Percentiles rank a stretch among this genome's conserved stretches.
These are phyloP conservation scores for Centruroides sculpturatus DNA, from an alignment of 1,140 invertebrate genomes.

Conservation along the genomic window DNA sequence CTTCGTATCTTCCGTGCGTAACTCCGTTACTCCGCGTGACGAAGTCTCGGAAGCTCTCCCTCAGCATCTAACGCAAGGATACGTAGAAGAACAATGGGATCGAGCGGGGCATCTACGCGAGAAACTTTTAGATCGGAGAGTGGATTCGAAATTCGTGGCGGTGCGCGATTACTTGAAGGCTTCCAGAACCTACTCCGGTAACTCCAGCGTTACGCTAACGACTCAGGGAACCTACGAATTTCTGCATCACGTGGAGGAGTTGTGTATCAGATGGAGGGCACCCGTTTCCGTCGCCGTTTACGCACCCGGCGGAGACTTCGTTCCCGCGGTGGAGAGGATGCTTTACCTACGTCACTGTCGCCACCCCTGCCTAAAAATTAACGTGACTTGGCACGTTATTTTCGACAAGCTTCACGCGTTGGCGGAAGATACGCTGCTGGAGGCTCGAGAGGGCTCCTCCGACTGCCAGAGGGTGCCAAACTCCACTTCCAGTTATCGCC, in stretches of 20 bases:
- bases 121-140: no score
- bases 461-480: background rate
- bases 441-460: no score
- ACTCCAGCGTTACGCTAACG: constrained; percentile 77
- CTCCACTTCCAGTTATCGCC: background rate
- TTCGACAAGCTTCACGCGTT: constrained; percentile 13
- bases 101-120: no score
- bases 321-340: constrained; percentile 42
- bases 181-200: constrained; percentile 35
- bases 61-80: no score
- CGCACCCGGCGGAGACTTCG: constrained; percentile 52
- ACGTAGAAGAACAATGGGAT: no score
- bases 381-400: constrained; percentile 21
- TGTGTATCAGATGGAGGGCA: constrained; percentile 55
- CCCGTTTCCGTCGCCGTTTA: constrained; percentile 60
- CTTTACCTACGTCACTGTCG: constrained; percentile 38
- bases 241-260: constrained; percentile 68
- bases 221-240: constrained; percentile 74
- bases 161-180: constrained; percentile 4
- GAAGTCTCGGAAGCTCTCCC: no score
- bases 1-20: no score
- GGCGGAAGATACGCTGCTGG: background rate
- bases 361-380: constrained; percentile 11
- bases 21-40: no score
- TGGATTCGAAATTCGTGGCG: no score